These are phyloP conservation scores for Labeo catla DNA, from an alignment of 2,113 vertebrate species.

Conservation along the genomic window DNA sequence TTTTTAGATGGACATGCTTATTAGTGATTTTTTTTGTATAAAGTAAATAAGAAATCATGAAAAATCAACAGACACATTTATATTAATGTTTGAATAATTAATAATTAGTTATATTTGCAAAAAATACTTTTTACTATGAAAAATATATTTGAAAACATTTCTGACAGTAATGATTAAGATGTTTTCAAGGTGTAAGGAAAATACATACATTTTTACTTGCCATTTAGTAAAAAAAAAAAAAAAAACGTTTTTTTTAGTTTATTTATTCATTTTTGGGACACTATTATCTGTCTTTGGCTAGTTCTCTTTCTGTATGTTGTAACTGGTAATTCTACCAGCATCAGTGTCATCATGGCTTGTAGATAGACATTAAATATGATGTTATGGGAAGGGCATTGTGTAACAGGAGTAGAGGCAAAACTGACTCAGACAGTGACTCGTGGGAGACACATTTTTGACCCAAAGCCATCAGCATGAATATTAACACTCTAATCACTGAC, in stretches of 20 bases:
- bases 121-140: neutral
- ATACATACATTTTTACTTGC: neutral
- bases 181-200: neutral
- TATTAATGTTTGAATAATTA: neutral
- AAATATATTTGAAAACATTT: neutral
- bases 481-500: conserved; percentile 4
- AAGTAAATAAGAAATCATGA: neutral
- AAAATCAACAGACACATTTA: neutral
- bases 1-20: neutral
- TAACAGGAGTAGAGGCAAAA: neutral
- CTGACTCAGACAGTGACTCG: neutral
- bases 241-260: no score
- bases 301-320: neutral
- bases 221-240: no score
- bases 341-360: neutral
- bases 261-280: no score
- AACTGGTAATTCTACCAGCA: neutral
- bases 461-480: neutral
- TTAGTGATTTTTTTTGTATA: no score
- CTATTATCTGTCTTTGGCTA: neutral
- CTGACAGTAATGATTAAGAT: neutral
- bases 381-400: neutral
- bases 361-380: neutral
- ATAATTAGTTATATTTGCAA: neutral
- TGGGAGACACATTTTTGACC: neutral